phyloP scores from a whole-genome alignment of 2,113 vertebrate genomes.

The Calonectris borealis region DNA sequence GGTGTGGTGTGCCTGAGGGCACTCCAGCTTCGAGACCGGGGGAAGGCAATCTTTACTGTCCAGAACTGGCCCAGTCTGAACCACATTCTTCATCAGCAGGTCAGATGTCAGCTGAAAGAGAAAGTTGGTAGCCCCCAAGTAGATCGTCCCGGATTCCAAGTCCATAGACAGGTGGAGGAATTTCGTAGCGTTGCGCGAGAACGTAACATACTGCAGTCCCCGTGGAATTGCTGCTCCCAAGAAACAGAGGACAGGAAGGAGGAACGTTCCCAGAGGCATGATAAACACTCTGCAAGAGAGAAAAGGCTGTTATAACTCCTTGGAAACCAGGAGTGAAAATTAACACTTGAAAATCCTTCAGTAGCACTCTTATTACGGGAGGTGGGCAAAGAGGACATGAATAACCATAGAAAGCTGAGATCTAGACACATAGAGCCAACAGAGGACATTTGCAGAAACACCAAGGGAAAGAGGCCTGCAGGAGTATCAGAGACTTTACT shows the following conservation, averaged over 20 bases:
- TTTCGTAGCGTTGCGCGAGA: constrained; percentile 78
- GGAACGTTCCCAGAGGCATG: constrained; percentile 87
- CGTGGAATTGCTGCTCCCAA: constrained; percentile 61
- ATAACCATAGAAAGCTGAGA: neutral
- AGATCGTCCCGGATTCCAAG: constrained; percentile 81
- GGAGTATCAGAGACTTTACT: neutral
- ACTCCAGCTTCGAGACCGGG: constrained; percentile 84
- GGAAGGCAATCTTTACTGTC: constrained; percentile 95
- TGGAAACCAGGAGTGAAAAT: neutral
- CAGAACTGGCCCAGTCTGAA: constrained; percentile 84
- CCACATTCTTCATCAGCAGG: constrained; percentile 77
- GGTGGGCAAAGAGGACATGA: neutral
- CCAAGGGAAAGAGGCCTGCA: neutral
- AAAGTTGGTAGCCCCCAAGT: constrained; percentile 89
- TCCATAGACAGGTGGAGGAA: constrained; percentile 92
- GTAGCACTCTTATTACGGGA: neutral
- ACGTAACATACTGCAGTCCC: constrained; percentile 71
- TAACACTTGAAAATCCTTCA: neutral
- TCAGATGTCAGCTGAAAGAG: constrained; percentile 89
- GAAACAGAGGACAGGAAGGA: constrained; percentile 76
- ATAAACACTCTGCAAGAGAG: constrained; percentile 81
- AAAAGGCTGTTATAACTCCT: constrained; percentile 11
- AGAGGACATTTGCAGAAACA: neutral
- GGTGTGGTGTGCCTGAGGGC: constrained; percentile 86
- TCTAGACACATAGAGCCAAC: neutral